Conservation (phyloP, 1,140 invertebrate species). For the Ectropis grisescens region DNA sequence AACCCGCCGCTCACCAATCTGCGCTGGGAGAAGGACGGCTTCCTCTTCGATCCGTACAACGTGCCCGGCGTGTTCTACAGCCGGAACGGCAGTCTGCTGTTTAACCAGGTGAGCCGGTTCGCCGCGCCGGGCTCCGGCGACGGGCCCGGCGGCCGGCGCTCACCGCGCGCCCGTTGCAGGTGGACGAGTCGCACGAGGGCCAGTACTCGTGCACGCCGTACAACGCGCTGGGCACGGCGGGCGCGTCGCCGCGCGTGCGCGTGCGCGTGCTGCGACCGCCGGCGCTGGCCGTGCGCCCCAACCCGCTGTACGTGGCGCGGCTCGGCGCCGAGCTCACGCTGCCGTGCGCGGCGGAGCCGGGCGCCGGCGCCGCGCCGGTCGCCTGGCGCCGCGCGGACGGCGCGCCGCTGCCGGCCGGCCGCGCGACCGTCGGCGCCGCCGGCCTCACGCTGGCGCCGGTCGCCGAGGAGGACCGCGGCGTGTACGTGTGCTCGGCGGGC, state of each 20-base stretch:
- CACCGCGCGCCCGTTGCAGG: conserved; percentile 35
- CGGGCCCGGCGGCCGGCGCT: background rate
- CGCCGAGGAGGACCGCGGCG: conserved; percentile 88
- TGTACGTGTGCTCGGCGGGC: conserved; percentile 91
- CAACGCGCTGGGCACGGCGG: conserved; percentile 89
- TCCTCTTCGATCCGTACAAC: conserved; percentile 92
- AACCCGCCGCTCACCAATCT: conserved; percentile 94
- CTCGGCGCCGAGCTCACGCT: conserved; percentile 86
- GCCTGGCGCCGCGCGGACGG: conserved; percentile 82
- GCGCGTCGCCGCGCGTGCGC: conserved; percentile 86
- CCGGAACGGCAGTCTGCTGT: conserved; percentile 89
- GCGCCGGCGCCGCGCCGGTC: conserved; percentile 71
- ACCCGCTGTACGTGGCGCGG: conserved; percentile 85
- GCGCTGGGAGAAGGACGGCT: conserved; percentile 94
- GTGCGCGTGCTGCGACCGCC: conserved; percentile 91
- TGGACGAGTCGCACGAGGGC: conserved; percentile 83
- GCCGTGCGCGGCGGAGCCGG: conserved; percentile 85
- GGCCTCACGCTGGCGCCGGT: conserved; percentile 90
- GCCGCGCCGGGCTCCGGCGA: background rate
- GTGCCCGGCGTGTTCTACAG: conserved; percentile 88
- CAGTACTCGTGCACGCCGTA: conserved; percentile 93
- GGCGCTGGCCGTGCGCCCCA: conserved; percentile 81
- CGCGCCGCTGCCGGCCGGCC: conserved; percentile 76
- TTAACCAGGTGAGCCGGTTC: conserved; percentile 72
- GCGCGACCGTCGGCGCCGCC: conserved; percentile 80